These are phyloP conservation scores for Vultur gryphus DNA, from an alignment of 2,797 vertebrate species.

Conservation along the genomic window DNA sequence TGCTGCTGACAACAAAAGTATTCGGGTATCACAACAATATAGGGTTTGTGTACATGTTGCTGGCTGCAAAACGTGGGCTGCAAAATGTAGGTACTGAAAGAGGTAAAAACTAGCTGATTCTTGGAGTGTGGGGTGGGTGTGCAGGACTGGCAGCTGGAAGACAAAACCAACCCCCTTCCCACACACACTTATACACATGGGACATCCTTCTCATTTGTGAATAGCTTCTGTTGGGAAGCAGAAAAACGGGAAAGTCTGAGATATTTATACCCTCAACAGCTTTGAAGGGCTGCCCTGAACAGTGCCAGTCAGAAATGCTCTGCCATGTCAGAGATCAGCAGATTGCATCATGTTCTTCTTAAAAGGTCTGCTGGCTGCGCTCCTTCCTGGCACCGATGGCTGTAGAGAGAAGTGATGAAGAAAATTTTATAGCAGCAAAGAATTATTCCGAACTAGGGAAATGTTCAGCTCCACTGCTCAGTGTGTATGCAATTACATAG, in stretches of 20 bases:
- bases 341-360: neutral
- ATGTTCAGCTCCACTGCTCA: neutral
- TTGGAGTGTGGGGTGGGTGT: fast-evolving
- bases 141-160: neutral
- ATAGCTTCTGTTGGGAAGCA: neutral
- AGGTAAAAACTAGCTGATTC: neutral
- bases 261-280: neutral
- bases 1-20: neutral
- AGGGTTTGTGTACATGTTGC: neutral
- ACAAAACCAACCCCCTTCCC: neutral
- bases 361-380: neutral
- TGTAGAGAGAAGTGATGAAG: neutral
- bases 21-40: neutral
- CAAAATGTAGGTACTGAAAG: neutral
- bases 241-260: neutral
- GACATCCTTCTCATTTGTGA: neutral
- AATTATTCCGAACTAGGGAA: neutral
- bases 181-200: too few species aligned
- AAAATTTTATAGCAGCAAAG: neutral
- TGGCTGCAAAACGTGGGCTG: neutral
- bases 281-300: neutral
- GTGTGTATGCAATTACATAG: neutral
- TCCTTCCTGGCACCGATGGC: fast-evolving
- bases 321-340: neutral
- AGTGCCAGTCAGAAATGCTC: neutral